A percentile compares a stretch with the other conserved stretches of the same genome.
phyloP scores from a whole-genome alignment of 2,888 invertebrate species.

The Didymodactylos carnosus region DNA sequence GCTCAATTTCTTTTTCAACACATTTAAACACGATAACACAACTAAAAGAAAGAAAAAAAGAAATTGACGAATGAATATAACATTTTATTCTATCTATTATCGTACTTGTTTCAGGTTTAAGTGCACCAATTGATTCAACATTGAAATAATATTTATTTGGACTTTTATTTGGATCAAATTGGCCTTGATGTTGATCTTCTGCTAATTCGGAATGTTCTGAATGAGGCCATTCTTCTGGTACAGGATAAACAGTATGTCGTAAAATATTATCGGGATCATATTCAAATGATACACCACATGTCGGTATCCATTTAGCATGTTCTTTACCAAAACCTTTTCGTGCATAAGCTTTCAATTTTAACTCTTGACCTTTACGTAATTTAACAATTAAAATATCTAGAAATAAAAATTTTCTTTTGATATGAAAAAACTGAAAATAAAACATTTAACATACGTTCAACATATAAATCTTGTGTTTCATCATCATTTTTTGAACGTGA shows the following conservation, averaged over 20 bases:
- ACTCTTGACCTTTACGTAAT: constrained; percentile 61
- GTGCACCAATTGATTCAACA: constrained; percentile 78
- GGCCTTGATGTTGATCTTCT: constrained; percentile 52
- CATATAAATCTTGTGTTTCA: constrained; percentile 3
- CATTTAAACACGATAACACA: constrained; percentile 56
- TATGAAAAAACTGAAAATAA: no score
- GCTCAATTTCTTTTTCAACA: constrained; percentile 54
- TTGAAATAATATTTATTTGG: constrained; percentile 92
- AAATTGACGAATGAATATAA: no score
- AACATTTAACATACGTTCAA: neutral
- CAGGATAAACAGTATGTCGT: constrained; percentile 79
- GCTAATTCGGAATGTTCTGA: constrained; percentile 57
- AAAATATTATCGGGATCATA: constrained; percentile 96
- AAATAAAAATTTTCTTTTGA: no score
- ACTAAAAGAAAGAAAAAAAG: constrained; percentile 37
- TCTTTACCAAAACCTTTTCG: constrained; percentile 91
- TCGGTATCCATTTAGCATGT: constrained; percentile 99
- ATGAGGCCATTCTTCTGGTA: constrained; percentile 96
- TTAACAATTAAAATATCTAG: constrained; percentile 50
- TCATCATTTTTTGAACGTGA: constrained; percentile 12
- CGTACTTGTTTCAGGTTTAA: constrained; percentile 50
- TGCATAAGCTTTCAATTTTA: constrained; percentile 80
- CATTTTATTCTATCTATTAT: no score
- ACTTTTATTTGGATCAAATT: constrained; percentile 76
- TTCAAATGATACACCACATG: constrained; percentile 90